These are phyloP conservation scores for Physella acuta DNA, from an alignment of 1,140 invertebrate genomes.

Conservation along the genomic window DNA sequence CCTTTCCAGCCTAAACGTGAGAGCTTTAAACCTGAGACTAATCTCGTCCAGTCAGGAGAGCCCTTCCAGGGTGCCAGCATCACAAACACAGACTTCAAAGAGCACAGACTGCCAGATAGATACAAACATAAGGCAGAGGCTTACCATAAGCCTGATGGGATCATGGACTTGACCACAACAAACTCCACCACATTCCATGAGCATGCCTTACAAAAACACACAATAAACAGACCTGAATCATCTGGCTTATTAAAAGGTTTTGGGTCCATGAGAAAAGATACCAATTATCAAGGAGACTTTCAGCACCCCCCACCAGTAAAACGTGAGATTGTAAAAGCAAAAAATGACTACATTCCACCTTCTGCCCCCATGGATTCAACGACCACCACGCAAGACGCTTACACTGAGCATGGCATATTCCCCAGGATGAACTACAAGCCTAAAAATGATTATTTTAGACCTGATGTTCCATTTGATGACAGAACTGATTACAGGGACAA, in stretches of 20 bases:
- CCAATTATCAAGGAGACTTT: conserved; percentile 30
- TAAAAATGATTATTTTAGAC: conserved; percentile 6
- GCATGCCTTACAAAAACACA: conserved; percentile 19
- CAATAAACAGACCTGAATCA: conserved; percentile 27
- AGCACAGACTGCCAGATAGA: conserved; percentile 14
- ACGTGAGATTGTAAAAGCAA: conserved; percentile 3
- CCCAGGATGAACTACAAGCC: conserved; percentile 24
- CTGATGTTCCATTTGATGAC: conserved; percentile 22
- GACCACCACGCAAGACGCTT: conserved; percentile 21
- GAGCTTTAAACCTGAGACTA: conserved; percentile 20
- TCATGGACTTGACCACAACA: conserved; percentile 37
- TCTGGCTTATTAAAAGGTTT: conserved; percentile 26
- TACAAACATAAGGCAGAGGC: conserved; percentile 7
- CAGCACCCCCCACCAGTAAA: not conserved
- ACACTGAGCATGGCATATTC: conserved; percentile 17
- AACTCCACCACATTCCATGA: conserved; percentile 43
- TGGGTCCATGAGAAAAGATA: conserved; percentile 24
- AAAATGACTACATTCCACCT: conserved; percentile 29
- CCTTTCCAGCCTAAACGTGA: conserved; percentile 16
- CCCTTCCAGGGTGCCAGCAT: conserved; percentile 28
- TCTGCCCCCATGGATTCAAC: conserved; percentile 14
- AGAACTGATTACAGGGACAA: conserved; percentile 27
- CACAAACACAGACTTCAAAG: conserved; percentile 7
- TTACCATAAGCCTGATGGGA: conserved; percentile 27
- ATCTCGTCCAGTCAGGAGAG: conserved; percentile 12